phyloP scores from a whole-genome alignment of 2,113 vertebrate genomes.

The Trematocara variabile region DNA sequence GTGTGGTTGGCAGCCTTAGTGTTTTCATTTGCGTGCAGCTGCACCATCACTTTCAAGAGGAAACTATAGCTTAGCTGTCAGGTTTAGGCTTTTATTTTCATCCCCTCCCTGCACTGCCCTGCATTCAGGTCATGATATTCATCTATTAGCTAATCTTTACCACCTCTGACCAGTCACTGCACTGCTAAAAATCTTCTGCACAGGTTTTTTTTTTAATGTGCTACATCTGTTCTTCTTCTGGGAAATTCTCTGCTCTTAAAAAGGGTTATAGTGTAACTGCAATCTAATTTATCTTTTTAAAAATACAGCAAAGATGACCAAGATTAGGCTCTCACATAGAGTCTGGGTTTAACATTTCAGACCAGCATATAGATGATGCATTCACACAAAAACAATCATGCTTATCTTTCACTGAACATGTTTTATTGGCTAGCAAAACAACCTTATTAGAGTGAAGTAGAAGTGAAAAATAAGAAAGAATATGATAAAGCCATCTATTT shows the following conservation, averaged over 20 bases:
- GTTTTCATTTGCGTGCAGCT: constrained; percentile 45
- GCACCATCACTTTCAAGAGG: constrained; percentile 14
- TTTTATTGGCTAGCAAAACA: background rate
- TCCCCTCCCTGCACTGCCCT: background rate
- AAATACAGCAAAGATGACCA: background rate
- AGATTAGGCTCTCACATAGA: background rate
- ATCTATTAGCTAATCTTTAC: constrained; percentile 2
- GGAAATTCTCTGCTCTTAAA: background rate
- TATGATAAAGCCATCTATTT: background rate
- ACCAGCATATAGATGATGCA: background rate
- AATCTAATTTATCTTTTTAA: background rate
- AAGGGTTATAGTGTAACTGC: background rate
- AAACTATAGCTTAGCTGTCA: constrained; percentile 2
- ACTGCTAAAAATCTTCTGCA: background rate
- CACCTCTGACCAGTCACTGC: background rate
- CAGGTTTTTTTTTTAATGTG: background rate
- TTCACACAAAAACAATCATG: background rate
- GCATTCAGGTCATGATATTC: constrained; percentile 9
- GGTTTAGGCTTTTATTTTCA: background rate
- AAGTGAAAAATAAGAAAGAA: background rate
- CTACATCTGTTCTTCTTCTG: background rate
- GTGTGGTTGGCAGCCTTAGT: constrained; percentile 29
- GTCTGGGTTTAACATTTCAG: background rate
- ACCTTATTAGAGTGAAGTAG: background rate
- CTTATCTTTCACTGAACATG: background rate